A percentile compares a stretch with the other conserved stretches of the same genome.
These are phyloP conservation scores for Lophotis ruficrista DNA, from an alignment of 2,113 vertebrate species.

Conservation along the genomic window DNA sequence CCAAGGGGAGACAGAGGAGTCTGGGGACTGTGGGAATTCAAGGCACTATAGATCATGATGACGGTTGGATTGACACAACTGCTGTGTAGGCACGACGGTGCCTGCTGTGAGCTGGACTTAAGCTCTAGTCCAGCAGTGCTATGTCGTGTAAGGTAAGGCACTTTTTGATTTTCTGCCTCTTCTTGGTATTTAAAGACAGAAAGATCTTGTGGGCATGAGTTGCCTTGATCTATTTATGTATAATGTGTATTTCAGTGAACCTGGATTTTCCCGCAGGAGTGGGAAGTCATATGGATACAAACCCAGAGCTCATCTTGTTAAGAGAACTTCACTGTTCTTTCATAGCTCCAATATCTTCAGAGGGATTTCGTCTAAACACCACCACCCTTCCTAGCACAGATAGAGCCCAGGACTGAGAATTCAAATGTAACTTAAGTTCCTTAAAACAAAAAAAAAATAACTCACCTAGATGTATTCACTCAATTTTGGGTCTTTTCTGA, in stretches of 20 bases:
- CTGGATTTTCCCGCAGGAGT: not conserved
- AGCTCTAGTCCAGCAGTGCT: not conserved
- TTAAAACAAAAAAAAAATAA: not conserved
- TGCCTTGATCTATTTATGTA: not conserved
- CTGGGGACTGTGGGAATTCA: not conserved
- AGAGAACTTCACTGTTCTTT: not conserved
- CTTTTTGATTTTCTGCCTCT: not conserved
- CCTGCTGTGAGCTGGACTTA: not conserved
- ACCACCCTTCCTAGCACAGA: not conserved
- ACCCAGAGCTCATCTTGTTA: not conserved
- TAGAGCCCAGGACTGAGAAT: not conserved
- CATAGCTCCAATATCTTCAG: not conserved
- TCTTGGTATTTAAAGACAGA: not conserved
- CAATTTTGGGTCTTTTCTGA: not conserved
- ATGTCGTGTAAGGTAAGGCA: not conserved
- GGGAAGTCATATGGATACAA: not conserved
- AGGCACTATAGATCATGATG: not conserved
- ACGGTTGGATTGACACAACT: not conserved
- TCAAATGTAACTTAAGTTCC: not conserved
- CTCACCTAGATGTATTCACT: not conserved
- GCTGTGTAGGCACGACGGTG: rapidly evolving
- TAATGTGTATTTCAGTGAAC: not conserved
- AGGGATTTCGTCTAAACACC: not conserved
- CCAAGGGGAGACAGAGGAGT: not conserved
- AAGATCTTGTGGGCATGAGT: not conserved